Percentiles rank a stretch among this genome's conserved stretches.
phyloP scores from a whole-genome alignment of 2,113 vertebrate species.

The Turnix velox region DNA sequence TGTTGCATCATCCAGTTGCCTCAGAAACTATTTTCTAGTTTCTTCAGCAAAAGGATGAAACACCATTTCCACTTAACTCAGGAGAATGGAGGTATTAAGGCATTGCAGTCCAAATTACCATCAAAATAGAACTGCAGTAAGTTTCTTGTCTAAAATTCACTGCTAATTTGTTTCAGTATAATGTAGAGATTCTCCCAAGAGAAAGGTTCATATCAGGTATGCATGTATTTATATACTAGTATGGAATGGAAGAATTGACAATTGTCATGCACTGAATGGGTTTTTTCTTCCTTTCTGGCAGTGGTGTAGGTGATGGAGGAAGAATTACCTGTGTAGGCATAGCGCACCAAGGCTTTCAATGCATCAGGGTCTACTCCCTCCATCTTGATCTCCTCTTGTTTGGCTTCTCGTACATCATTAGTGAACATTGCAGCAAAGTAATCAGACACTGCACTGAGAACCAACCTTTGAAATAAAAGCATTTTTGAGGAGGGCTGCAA shows the following conservation, averaged over 20 bases:
- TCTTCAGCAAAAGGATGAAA: not conserved
- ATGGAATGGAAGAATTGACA: not conserved
- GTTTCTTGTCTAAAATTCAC: not conserved
- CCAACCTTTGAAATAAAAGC: conserved; percentile 80
- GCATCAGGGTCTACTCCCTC: conserved; percentile 94
- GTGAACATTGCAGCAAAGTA: conserved; percentile 99
- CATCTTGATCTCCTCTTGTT: conserved; percentile 97
- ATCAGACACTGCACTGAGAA: conserved; percentile 92
- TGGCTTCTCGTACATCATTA: conserved; percentile 90
- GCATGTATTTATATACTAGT: not conserved
- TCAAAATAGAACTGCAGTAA: not conserved
- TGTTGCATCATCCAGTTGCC: not conserved
- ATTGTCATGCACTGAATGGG: not conserved
- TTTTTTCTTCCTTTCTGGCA: not conserved
- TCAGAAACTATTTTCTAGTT: not conserved
- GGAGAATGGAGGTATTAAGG: not conserved
- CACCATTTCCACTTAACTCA: not conserved
- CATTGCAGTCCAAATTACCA: not conserved
- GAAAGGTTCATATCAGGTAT: not conserved
- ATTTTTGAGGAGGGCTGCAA: not conserved
- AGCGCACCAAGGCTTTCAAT: conserved; percentile 88
- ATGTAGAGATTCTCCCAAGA: not conserved
- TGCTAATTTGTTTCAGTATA: not conserved
- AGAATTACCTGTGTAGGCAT: conserved; percentile 91
- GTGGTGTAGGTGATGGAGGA: not conserved